Percentiles rank a stretch among this genome's conserved stretches.
These are phyloP conservation scores for Eudemis profundana DNA, from an alignment of 2,888 invertebrate species.

Conservation along the genomic window DNA sequence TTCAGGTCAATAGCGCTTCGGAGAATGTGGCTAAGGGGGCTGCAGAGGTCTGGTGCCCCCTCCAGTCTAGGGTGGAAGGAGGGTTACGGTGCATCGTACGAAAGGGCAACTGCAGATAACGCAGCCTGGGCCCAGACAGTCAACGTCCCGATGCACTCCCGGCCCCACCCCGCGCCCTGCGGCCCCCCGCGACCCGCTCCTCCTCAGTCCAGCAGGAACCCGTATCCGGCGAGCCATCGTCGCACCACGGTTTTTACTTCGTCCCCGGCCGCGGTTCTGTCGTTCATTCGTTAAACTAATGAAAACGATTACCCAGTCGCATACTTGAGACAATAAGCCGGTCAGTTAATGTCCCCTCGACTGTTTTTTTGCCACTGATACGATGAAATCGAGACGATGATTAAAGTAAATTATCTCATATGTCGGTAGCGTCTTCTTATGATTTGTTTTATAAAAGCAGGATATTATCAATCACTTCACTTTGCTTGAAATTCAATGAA, in stretches of 20 bases:
- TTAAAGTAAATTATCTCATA: conserved; percentile 5
- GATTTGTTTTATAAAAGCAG: not conserved
- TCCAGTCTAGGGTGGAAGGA: conserved; percentile 69
- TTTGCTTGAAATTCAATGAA: no score
- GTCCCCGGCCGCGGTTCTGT: conserved; percentile 60
- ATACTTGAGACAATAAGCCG: conserved; percentile 72
- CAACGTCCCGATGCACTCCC: conserved; percentile 83
- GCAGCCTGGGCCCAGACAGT: conserved; percentile 82
- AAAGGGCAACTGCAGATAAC: conserved; percentile 85
- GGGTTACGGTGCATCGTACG: conserved; percentile 82
- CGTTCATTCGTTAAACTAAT: conserved; percentile 73
- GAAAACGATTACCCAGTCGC: conserved; percentile 74
- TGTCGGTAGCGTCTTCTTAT: not conserved
- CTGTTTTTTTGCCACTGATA: conserved; percentile 40
- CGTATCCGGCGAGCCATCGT: conserved; percentile 70
- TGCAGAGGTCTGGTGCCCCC: conserved; percentile 72
- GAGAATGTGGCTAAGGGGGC: conserved; percentile 68
- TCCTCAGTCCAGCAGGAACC: conserved; percentile 67
- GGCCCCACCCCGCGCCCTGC: conserved; percentile 54
- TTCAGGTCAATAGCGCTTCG: conserved; percentile 78
- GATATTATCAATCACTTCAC: not conserved
- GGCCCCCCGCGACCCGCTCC: conserved; percentile 50
- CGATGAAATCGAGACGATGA: conserved; percentile 30
- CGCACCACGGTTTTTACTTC: conserved; percentile 70
- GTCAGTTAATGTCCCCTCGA: conserved; percentile 48